A percentile compares a stretch with the other conserved stretches of the same genome.
phyloP scores from a whole-genome alignment of 2,797 vertebrate genomes.

The Syncerus caffer region DNA sequence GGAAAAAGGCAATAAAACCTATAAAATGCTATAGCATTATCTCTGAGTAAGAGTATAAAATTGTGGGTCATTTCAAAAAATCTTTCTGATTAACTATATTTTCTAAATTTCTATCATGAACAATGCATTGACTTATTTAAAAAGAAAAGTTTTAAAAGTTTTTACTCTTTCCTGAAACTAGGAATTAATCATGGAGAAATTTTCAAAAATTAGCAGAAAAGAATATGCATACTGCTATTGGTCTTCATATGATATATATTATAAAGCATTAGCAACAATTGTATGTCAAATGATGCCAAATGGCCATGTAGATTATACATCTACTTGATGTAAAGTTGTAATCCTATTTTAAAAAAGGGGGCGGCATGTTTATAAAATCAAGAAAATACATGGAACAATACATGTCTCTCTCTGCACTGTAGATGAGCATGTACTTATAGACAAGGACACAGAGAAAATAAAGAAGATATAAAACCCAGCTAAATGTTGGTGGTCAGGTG shows the following conservation, averaged over 20 bases:
- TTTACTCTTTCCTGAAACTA: neutral
- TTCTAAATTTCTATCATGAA: neutral
- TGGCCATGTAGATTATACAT: too few relatives aligned
- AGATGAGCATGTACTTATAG: rapidly evolving
- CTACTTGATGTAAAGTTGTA: neutral
- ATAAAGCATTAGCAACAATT: neutral
- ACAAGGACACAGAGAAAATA: neutral
- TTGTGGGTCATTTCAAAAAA: neutral
- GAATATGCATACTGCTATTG: neutral
- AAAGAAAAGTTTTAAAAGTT: neutral
- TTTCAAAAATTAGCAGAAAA: neutral
- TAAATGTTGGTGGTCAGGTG: neutral
- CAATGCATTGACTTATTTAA: neutral
- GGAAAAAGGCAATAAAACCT: neutral
- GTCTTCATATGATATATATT: neutral
- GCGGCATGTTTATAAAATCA: rapidly evolving
- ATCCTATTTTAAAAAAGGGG: neutral
- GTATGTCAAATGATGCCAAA: neutral
- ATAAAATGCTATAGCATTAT: neutral
- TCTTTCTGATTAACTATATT: neutral
- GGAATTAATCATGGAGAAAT: neutral
- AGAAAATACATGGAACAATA: rapidly evolving
- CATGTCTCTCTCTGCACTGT: rapidly evolving
- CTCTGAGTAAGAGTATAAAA: neutral
- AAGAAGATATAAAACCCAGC: neutral